Conservation (phyloP, 2,797 vertebrate genomes). For the Hyperoplus immaculatus region DNA sequence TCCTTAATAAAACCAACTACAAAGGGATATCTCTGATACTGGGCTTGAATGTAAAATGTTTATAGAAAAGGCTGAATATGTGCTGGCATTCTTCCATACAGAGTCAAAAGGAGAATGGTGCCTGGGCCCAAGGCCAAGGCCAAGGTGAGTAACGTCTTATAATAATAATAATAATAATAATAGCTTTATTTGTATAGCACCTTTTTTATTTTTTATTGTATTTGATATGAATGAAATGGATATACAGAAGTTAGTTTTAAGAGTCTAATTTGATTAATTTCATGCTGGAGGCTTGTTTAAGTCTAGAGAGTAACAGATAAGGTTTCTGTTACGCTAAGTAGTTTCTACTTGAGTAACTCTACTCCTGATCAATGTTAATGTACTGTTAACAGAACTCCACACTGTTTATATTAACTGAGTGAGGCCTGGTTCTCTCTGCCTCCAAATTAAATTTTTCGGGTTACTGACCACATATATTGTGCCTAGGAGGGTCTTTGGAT, state of each 20-base stretch:
- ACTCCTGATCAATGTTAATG: no score
- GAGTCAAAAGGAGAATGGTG: conserved; percentile 94
- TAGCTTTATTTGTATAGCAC: neutral
- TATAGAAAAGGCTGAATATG: conserved; percentile 11
- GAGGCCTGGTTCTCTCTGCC: neutral
- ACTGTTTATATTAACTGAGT: neutral
- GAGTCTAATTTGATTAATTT: conserved; percentile 1
- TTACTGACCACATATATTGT: neutral
- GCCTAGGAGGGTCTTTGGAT: conserved; percentile 82
- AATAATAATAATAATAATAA: neutral
- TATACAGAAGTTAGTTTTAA: neutral
- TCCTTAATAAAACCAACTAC: neutral
- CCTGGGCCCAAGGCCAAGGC: conserved; percentile 92
- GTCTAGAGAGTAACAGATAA: neutral
- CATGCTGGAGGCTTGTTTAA: neutral
- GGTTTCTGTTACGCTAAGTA: no score
- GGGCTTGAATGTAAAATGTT: conserved; percentile 5
- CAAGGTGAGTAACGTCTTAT: conserved; percentile 86
- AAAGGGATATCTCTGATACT: neutral
- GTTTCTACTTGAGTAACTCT: no score
- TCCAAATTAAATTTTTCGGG: no score
- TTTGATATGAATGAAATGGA: neutral
- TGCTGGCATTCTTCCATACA: conserved; percentile 45
- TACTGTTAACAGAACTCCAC: no score
- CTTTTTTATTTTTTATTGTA: neutral